Base-by-base conservation (phyloP, 2,888 invertebrate genomes). In the Epinotia ramella region DNA sequence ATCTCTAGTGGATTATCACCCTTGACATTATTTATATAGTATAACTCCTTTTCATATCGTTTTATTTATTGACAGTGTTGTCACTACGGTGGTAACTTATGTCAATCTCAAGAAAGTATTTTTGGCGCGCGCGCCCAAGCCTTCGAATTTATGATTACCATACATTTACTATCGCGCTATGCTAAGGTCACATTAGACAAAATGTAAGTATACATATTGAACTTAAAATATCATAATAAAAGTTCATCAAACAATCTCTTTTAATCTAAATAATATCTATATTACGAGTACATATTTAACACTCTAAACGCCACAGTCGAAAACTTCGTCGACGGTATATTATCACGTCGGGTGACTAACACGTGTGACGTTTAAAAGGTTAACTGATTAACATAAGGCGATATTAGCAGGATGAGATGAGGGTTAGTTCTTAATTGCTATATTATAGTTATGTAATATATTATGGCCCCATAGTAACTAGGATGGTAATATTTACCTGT, bases 351-450 rank as follows among this genome's bases (percentile, higher is more conserved):
- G 24, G 24, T 28, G 24, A 13, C 46, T 16, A 11, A 46, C 13
- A 16, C 11, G n/a, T 53, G 44, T 59, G 59, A 46, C 68, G n/a
- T 46, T 59, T 24, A 46, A 44, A 59, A n/a, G 68, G 68, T 59
- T 69, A 59, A 59, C 33, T 20, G 24, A 60, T 46, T 60, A 69
- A 69, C 24, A 59, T 59, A 69, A 46, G 59, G 59, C 66, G 66
- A 44, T 68, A 59, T 71, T 71, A 71, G 49, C 13, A 59, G 53
- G 16, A 63, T 71, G 70, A 71, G 70, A 49, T 40, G 70, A 63
- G 49, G 33, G 60, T 63, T 70, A 62, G 40, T 49, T 62, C 18
- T 40, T 53, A 69, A n/a, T 18, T 64, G 5, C 13, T 46, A 40
- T 40, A 40, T 9, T 40, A 40, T 9, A 40, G 1, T 13, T 33